Conservation (phyloP, 1,140 invertebrate genomes). For the Diachasmimorpha longicaudata region DNA sequence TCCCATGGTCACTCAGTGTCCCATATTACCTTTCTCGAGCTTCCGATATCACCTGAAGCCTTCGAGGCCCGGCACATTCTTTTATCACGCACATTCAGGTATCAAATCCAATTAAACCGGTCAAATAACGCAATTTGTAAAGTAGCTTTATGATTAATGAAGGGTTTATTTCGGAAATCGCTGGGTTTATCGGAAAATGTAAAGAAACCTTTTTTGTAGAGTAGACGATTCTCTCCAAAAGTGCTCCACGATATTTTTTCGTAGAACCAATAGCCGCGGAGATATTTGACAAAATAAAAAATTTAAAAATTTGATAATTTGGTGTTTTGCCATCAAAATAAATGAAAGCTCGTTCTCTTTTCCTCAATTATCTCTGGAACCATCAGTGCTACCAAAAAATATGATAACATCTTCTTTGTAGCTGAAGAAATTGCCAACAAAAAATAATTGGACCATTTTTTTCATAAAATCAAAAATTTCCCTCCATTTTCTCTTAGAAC, state of each 20-base stretch:
- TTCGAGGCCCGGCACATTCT: constrained; percentile 64
- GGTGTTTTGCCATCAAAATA: no score
- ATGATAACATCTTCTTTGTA: not conserved
- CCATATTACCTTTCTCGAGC: constrained; percentile 61
- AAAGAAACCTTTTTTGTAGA: not conserved
- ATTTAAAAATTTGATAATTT: no score
- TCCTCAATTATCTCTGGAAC: not conserved
- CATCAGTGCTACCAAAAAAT: not conserved
- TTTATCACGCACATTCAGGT: constrained; percentile 69
- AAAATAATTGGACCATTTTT: not conserved
- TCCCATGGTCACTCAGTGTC: constrained; percentile 68
- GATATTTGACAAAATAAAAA: not conserved
- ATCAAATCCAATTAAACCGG: constrained; percentile 14
- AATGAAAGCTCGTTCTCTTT: no score
- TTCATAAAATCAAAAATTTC: not conserved
- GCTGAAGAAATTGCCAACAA: not conserved
- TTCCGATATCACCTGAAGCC: constrained; percentile 66
- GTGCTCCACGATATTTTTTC: not conserved
- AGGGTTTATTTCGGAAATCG: not conserved
- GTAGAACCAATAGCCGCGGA: not conserved
- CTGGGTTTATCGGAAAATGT: not conserved
- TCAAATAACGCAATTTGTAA: no score
- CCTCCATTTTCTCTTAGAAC: not conserved
- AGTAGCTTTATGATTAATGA: no score
- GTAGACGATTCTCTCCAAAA: not conserved